Evolutionary conservation across 2,888 invertebrate species (phyloP).

Genomic region (Lycophotia porphyrea): DNA sequence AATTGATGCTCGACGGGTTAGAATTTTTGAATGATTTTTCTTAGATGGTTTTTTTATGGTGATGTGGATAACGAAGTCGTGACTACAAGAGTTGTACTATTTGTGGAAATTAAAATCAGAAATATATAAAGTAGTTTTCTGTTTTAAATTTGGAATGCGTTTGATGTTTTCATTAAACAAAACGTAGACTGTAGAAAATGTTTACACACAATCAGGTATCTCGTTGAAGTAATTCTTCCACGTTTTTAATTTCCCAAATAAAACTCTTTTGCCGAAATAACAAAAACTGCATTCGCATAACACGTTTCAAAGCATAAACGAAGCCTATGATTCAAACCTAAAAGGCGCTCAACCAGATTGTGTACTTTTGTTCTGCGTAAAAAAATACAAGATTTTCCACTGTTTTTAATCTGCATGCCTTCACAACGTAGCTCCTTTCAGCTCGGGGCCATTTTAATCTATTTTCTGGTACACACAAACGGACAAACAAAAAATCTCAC

Average conservation of each 20-base stretch:
- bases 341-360: conserved; percentile 72
- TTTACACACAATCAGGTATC: conserved; percentile 24
- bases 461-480: conserved; percentile 79
- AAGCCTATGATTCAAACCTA: conserved; percentile 55
- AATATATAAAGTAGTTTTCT: neutral
- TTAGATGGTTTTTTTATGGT: conserved; percentile 37
- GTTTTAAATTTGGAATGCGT: conserved; percentile 1
- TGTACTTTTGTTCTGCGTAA: conserved; percentile 74
- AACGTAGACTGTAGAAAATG: neutral
- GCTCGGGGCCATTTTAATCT: conserved; percentile 87
- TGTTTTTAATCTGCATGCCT: conserved; percentile 88
- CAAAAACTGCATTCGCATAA: conserved; percentile 57
- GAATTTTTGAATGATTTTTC: conserved; percentile 50
- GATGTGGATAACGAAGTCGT: conserved; percentile 10
- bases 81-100: conserved; percentile 5
- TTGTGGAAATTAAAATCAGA: neutral
- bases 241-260: conserved; percentile 28
- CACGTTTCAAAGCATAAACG: conserved; percentile 61
- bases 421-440: conserved; percentile 80
- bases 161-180: conserved; percentile 11
- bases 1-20: conserved; percentile 37
- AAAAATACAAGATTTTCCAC: conserved; percentile 75
- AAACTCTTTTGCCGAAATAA: conserved; percentile 37
- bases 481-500: conserved; percentile 75
- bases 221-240: conserved; percentile 12